A percentile compares a stretch with the other conserved stretches of the same genome.
Conservation (phyloP, 2,113 vertebrate species). For the Boleophthalmus pectinirostris region DNA sequence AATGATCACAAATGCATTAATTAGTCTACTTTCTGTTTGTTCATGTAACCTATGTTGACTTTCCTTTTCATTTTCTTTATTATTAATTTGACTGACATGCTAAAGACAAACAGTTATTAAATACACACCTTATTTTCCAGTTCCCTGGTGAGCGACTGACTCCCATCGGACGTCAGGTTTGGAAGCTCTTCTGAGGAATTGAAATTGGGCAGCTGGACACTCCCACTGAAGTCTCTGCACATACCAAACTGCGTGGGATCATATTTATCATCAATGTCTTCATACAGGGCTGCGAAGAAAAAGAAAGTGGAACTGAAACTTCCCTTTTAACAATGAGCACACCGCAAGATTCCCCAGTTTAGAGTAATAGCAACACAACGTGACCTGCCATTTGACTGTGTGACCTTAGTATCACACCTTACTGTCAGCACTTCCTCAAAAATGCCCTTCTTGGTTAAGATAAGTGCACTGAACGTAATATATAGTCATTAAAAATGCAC, state of each 20-base stretch:
- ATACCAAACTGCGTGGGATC: constrained; percentile 54
- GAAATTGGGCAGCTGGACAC: constrained; percentile 60
- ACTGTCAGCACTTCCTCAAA: background rate
- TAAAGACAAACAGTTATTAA: background rate
- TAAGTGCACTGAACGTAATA: background rate
- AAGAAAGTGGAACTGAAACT: background rate
- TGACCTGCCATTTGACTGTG: background rate
- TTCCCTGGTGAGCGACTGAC: constrained; percentile 11
- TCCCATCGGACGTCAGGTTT: constrained; percentile 12
- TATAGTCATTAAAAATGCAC: background rate
- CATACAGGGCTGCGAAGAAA: constrained; percentile 41
- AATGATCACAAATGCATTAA: too few species aligned
- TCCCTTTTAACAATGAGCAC: background rate
- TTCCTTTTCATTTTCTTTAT: background rate
- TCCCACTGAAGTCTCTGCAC: constrained; percentile 63
- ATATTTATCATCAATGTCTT: constrained; percentile 69
- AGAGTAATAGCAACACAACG: background rate
- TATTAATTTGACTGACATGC: background rate
- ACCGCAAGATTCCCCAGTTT: constrained; percentile 31
- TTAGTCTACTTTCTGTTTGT: background rate
- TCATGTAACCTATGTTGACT: background rate
- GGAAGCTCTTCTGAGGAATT: constrained; percentile 35
- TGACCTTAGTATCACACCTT: background rate
- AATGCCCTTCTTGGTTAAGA: background rate
- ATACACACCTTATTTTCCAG: constrained; percentile 56